phyloP scores from a whole-genome alignment of 2,113 vertebrate species.

The Mirounga angustirostris region DNA sequence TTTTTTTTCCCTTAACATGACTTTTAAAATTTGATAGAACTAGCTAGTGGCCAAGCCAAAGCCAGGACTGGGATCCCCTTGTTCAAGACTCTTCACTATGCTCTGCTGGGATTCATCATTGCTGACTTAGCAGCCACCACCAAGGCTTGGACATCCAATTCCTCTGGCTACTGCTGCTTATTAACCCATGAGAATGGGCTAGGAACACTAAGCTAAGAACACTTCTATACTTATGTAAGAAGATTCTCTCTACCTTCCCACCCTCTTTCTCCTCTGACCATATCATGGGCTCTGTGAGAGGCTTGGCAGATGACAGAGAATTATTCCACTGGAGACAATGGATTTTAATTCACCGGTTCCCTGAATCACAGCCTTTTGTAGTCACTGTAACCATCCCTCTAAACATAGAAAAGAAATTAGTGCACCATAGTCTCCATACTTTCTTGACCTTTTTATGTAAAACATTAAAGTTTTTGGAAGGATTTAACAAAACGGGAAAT shows the following conservation, averaged over 20 bases:
- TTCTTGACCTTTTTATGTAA: not conserved
- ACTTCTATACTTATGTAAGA: not conserved
- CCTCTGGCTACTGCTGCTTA: not conserved
- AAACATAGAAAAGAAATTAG: constrained; percentile 19
- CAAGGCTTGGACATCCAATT: not conserved
- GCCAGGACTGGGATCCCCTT: not conserved
- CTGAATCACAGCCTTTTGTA: not conserved
- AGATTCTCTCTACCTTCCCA: not conserved
- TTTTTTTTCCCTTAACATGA: not conserved
- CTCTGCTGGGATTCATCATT: not conserved
- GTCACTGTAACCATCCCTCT: not conserved
- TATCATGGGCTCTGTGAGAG: not conserved
- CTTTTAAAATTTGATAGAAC: not conserved
- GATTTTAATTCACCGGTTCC: not conserved
- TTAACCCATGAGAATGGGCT: not conserved
- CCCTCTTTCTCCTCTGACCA: not conserved
- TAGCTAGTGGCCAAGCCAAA: not conserved
- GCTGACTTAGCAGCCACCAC: not conserved
- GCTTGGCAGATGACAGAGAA: not conserved
- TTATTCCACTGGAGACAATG: not conserved
- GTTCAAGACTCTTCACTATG: not conserved
- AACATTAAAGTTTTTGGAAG: constrained; percentile 14
- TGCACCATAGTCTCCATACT: not conserved
- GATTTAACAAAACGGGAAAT: not conserved
- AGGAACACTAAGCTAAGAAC: not conserved